Evolutionary conservation across 2,113 vertebrate genomes (phyloP), one percentile per base, ranked within the genome.

Genomic region (Centropristis striata): DNA sequence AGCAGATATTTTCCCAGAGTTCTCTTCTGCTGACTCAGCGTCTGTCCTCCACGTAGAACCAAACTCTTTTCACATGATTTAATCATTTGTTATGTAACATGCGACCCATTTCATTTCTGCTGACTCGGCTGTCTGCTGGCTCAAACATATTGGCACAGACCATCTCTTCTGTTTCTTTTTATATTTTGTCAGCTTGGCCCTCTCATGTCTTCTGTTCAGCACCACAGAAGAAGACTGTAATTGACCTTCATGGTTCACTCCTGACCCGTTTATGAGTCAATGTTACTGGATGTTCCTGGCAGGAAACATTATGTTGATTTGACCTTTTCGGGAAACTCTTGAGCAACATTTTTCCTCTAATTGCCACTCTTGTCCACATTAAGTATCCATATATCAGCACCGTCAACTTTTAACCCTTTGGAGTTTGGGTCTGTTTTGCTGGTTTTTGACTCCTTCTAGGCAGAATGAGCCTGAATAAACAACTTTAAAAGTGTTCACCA

Each of bases 1-100:
- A 79, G 61, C 44, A 73, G 42, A 39, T 53, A 50, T 53, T 36
- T 15, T 18, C 44, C 41, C 79, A 49, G 14, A 58, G 23, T 0
- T n/a, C 69, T 44, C 23, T 6, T 13, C 74, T 67, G 74, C 70
- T 85, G 86, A 81, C 71, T 84, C 66, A 12, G 10, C 15, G 57
- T 49, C 58, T 78, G 53, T 32, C 23, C 12, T 55, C 59, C 39
- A n/a, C 65, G 39, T 47, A 27, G 11, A 9, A 51, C 60, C n/a
- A 61, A 70, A 70, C 68, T 46, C n/a, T 65, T 64, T 47, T 37
- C 27, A 77, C 69, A 81, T 74, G 10, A 1, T 8, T 72, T 65
- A 20, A 58, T 21, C 21, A 74, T 58, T 58, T 51, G n/a, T 68
- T 63, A 32, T 44, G 55, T 39, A 81, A 49, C 6, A 14, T 8